Base-by-base conservation (phyloP, 1,140 invertebrate species). In the Aethina tumida region DNA sequence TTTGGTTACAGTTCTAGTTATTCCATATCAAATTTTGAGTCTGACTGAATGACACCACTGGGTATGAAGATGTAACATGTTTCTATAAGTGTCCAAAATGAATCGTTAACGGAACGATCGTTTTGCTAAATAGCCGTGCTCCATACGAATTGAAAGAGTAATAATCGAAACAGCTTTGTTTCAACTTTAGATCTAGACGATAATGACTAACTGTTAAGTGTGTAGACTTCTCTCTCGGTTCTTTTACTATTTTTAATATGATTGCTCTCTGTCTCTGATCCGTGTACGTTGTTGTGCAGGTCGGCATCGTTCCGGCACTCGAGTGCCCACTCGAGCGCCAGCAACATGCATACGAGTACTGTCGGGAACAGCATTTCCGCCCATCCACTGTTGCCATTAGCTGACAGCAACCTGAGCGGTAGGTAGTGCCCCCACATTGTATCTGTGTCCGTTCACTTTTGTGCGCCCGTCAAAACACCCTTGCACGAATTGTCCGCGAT, bases 311-410 rank as follows among this genome's bases (percentile, higher is more conserved):
- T 63, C 48, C 55, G 60, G 28, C 60, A 63, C 52, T 56, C 58
- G 51, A 60, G 55, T 46, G 58, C 59, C 39, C 56, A 62, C 49
- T 60, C 59, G 36, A 62, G 56, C 43, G 55, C 55, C 30, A 45
- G 42, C 55, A 59, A 60, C 51, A 53, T 60, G 56, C 58, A 62
- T 52, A 48, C 59, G 39, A 59, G 50, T 41, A 50, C 59, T 33
- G 58, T 62, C 48, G 60, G 60, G 45, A 62, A 61, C 59, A 62
- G 60, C 55, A 61, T 62, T 53, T 61, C 59, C 49, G 60, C 60
- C 26, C 60, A 62, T 51, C 60, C 60, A 35, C 49, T 62, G 53
- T 59, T 62, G 48, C 60, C 60, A 40, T 58, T 62, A 46, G 58
- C 56, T 48, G 58, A 61, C 54, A 59, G 50, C 56, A 59, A 54